Evolutionary conservation across 2,888 invertebrate genomes (phyloP), one percentile per base, ranked within the genome.

Genomic region (Lumbricus terrestris): DNA sequence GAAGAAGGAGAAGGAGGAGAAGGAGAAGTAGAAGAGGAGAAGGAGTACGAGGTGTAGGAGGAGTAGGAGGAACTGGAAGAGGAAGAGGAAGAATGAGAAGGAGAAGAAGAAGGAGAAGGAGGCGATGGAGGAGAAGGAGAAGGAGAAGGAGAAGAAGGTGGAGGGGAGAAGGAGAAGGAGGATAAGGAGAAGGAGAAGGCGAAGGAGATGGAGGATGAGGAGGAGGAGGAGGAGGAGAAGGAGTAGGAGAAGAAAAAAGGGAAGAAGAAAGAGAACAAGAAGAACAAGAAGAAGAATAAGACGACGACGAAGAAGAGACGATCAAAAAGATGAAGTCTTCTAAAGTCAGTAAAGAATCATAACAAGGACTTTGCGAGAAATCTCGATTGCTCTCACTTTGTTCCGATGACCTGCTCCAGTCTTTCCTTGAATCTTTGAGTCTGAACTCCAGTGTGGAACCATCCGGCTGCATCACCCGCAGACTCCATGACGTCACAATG

Each of bases 401-500:
- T 85, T 34, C 16, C 8, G 34, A 37, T 33, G 16, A 85, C 37
- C 35, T 34, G 35, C 6, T 85, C 85, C 35, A 85, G 85, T 85
- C 35, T 34, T 23, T 35, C 35, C 85, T 35, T 34, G n/a, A 85
- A 85, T 8, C 85, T 23, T 3, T 85, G 85, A 35, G 85, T 85
- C 23, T 37, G 85, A 35, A 35, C 85, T 34, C 85, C 85, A 35
- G 85, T 85, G 4, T 85, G 85, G 35, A 85, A 85, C 85, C 85
- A 85, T 85, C 20, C 85, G 23, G 15, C 85, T 37, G 85, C 85
- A 0, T 85, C 35, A 34, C 35, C 35, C 35, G 37, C 85, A 34
- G 85, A 85, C 85, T 85, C 85, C 85, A 85, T 85, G 85, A 85
- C 34, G 85, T 85, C 85, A 85, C 85, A 85, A 20, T 37, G 85